Evolutionary conservation across 2,113 vertebrate genomes (phyloP).

Genomic region (Cardinalis cardinalis): DNA sequence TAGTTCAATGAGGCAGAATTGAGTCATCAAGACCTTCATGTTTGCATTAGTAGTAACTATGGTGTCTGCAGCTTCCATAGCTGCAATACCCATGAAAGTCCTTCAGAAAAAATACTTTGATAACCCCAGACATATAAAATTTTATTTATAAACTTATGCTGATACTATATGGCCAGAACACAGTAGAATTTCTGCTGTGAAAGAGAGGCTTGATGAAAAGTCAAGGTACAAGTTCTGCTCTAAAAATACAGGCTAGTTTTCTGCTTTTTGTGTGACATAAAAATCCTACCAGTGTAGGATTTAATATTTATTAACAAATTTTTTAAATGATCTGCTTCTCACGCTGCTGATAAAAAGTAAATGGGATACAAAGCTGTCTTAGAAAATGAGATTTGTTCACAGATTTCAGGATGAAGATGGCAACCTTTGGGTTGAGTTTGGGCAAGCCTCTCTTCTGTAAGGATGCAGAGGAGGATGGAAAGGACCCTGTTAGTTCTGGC

Average conservation of each 20-base stretch:
- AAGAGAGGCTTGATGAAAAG: background rate
- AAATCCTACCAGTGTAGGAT: background rate
- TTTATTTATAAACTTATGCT: background rate
- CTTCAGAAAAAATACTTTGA: background rate
- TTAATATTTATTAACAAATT: background rate
- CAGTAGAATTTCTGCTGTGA: background rate
- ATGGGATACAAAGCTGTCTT: background rate
- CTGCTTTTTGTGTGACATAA: background rate
- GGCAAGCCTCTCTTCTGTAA: background rate
- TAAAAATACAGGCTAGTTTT: background rate
- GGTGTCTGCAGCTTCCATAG: background rate
- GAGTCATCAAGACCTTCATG: background rate
- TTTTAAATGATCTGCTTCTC: background rate
- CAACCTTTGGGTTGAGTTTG: background rate
- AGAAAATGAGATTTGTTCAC: background rate
- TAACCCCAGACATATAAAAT: background rate
- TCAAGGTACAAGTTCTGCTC: background rate
- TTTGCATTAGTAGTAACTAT: background rate
- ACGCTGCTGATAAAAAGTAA: background rate
- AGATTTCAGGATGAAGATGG: background rate
- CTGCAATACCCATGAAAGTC: background rate
- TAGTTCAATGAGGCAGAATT: background rate
- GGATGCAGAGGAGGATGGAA: background rate
- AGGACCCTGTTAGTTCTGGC: accelerated
- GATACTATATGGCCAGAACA: background rate